Conservation (phyloP, 2,888 invertebrate genomes). For the Ophraella communa region DNA sequence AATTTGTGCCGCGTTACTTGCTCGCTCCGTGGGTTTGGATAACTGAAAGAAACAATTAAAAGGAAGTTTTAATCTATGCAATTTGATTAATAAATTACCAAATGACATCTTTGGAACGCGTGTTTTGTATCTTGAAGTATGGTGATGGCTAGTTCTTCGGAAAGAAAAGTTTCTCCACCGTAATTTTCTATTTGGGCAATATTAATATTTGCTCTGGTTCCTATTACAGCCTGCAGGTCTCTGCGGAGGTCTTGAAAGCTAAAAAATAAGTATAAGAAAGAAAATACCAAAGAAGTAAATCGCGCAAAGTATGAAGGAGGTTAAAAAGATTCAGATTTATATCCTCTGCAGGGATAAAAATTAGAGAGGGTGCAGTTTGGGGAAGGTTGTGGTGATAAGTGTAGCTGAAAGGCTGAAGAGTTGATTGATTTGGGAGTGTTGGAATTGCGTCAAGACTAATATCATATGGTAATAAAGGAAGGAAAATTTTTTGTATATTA, state of each 20-base stretch:
- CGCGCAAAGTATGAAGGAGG: too few species aligned
- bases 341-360: too few species aligned
- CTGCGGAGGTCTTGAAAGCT: slow-evolving; percentile 91
- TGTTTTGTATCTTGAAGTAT: slow-evolving; percentile 89
- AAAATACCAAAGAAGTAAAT: too few species aligned
- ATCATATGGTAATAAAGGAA: too few species aligned
- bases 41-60: slow-evolving; percentile 62
- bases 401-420: too few species aligned
- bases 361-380: too few species aligned
- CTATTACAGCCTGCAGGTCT: slow-evolving; percentile 92
- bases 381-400: too few species aligned
- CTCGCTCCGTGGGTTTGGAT: slow-evolving; percentile 78
- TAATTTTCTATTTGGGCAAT: slow-evolving; percentile 95
- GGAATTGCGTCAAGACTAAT: too few species aligned
- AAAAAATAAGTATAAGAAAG: too few species aligned
- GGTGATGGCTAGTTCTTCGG: slow-evolving; percentile 91
- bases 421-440: too few species aligned
- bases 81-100: slow-evolving; percentile 62
- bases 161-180: slow-evolving; percentile 95
- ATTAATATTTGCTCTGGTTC: slow-evolving; percentile 89
- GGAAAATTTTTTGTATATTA: too few species aligned
- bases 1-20: slow-evolving; percentile 79
- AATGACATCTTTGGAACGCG: slow-evolving; percentile 86
- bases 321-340: too few species aligned
- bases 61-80: neutral